Conservation (phyloP, 2,888 invertebrate genomes). For the Chrysotoxum bicinctum region DNA sequence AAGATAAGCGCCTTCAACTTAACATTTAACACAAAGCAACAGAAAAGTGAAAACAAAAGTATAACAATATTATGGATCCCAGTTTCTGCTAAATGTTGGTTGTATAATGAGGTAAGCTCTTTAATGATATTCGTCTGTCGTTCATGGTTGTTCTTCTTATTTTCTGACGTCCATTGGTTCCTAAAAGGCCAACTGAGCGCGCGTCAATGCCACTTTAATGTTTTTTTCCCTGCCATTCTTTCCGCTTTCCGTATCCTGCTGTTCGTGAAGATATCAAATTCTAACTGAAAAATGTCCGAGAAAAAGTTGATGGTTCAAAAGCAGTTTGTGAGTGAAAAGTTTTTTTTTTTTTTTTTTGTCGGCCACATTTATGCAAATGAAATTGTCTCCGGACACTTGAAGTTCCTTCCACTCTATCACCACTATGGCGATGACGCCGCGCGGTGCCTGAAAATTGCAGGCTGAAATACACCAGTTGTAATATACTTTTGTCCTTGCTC, state of each 20-base stretch:
- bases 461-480: background rate
- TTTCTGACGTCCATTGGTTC: constrained; percentile 35
- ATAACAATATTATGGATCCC: constrained; percentile 38
- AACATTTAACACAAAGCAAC: constrained; percentile 16
- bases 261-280: constrained; percentile 48
- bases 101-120: constrained; percentile 70
- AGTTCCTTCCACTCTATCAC: constrained; percentile 22
- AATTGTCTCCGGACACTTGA: constrained; percentile 67
- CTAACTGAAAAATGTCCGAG: constrained; percentile 13
- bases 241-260: background rate
- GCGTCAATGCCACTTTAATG: constrained; percentile 48
- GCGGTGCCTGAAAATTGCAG: background rate
- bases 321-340: constrained; percentile 63
- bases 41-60: background rate
- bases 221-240: constrained; percentile 7
- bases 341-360: constrained; percentile 39
- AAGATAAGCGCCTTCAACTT: constrained; percentile 55
- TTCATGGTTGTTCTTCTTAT: constrained; percentile 1
- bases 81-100: constrained; percentile 59
- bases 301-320: constrained; percentile 61
- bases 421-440: background rate
- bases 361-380: constrained; percentile 68
- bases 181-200: constrained; percentile 57
- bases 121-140: constrained; percentile 54
- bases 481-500: background rate